A percentile compares a stretch with the other conserved stretches of the same genome.
Evolutionary conservation across 1,140 invertebrate species (phyloP).

Genomic region (Drosophila watanabei): DNA sequence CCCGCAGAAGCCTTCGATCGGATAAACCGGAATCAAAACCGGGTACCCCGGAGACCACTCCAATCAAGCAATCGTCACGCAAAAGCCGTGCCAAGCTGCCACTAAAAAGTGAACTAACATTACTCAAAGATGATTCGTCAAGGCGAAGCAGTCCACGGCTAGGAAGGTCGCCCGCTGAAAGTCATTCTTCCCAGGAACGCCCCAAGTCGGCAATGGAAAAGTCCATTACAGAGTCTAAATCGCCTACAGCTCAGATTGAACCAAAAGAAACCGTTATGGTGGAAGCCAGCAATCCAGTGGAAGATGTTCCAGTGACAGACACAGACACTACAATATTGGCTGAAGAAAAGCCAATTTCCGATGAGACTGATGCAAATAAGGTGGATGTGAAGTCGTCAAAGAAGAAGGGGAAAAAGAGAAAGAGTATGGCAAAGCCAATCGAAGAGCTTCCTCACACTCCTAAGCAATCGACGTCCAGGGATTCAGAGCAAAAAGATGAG

Average conservation of each 20-base stretch:
- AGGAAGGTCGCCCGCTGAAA: constrained; percentile 23
- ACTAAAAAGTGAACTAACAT: background rate
- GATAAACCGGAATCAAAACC: constrained; percentile 1
- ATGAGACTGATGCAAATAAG: constrained; percentile 12
- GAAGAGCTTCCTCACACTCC: background rate
- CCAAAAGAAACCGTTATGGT: background rate
- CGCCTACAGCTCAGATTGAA: background rate
- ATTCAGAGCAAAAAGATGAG: background rate
- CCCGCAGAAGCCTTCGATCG: constrained; percentile 14
- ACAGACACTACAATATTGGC: background rate
- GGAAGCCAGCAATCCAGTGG: background rate
- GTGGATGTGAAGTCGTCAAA: background rate
- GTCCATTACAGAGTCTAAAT: background rate
- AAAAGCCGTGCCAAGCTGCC: constrained; percentile 32
- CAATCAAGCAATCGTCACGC: background rate
- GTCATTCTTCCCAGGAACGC: constrained; percentile 30
- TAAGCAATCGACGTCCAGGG: constrained; percentile 6
- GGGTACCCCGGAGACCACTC: background rate
- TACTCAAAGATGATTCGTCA: background rate
- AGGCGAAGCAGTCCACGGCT: constrained; percentile 44
- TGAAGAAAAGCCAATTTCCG: background rate
- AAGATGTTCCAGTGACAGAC: background rate
- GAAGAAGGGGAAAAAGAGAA: background rate
- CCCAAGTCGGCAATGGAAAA: constrained; percentile 1
- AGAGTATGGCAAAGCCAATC: background rate